phyloP scores from a whole-genome alignment of 1,140 invertebrate species.

The Cydia amplana region DNA sequence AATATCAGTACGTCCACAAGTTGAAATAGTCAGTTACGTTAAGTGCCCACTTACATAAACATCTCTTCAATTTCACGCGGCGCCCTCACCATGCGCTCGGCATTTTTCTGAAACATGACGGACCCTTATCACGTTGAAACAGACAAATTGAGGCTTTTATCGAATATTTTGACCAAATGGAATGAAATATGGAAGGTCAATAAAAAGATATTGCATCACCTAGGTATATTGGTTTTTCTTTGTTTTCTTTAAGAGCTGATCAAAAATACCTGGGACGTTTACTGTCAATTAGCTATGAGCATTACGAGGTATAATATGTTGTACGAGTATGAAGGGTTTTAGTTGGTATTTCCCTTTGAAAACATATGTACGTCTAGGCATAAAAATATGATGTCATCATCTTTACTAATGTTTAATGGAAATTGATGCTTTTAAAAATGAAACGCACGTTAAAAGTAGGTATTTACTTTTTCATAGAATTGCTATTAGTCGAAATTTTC shows the following conservation, averaged over 20 bases:
- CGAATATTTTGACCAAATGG: constrained; percentile 11
- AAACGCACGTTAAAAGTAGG: too few species aligned
- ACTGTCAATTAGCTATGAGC: too few species aligned
- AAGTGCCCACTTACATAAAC: background rate
- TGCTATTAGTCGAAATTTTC: background rate
- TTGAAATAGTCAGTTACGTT: too few species aligned
- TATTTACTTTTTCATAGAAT: background rate
- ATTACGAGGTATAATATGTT: too few species aligned
- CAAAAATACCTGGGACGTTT: too few species aligned
- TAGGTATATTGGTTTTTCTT: background rate
- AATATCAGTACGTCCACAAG: too few species aligned
- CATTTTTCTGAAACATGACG: background rate
- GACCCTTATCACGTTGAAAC: constrained; percentile 1
- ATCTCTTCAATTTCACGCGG: background rate
- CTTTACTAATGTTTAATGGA: too few species aligned
- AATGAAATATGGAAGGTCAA: constrained; percentile 11
- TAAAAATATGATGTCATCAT: too few species aligned
- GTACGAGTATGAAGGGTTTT: too few species aligned
- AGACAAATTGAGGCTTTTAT: constrained; percentile 12
- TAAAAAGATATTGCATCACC: background rate
- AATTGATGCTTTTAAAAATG: background rate
- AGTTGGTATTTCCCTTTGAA: too few species aligned
- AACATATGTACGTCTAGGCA: too few species aligned
- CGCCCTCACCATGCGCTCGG: background rate
- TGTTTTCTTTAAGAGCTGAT: background rate